phyloP scores from a whole-genome alignment of 2,113 vertebrate species.

The Pardalotus punctatus region DNA sequence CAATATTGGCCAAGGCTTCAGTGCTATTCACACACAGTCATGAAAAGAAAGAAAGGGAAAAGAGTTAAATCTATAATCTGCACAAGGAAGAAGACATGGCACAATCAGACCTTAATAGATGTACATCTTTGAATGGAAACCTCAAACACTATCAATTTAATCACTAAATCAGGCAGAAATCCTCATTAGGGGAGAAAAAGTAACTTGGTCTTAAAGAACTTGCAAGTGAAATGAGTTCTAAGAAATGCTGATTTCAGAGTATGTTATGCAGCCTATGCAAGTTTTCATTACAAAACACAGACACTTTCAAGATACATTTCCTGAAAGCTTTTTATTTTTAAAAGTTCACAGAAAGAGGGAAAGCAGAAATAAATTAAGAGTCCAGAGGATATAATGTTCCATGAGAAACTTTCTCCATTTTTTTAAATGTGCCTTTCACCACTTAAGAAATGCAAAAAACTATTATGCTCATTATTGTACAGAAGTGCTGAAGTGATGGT shows the following conservation, averaged over 20 bases:
- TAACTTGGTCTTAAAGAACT: not conserved
- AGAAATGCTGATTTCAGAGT: constrained; percentile 19
- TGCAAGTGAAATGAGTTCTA: not conserved
- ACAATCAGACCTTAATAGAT: not conserved
- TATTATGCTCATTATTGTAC: not conserved
- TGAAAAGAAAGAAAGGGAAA: not conserved
- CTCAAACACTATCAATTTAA: constrained; percentile 1
- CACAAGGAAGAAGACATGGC: not conserved
- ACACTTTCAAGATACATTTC: not conserved
- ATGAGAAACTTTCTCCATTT: not conserved
- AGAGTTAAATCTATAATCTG: not conserved
- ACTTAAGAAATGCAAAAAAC: not conserved
- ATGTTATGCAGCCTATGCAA: not conserved
- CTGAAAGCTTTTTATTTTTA: not conserved
- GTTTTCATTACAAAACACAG: not conserved
- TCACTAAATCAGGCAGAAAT: constrained; percentile 9
- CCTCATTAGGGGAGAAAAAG: not conserved
- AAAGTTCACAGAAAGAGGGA: not conserved
- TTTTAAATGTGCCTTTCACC: not conserved
- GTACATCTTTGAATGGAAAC: not conserved
- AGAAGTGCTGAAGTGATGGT: not conserved
- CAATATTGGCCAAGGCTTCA: not conserved
- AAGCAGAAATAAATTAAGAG: not conserved
- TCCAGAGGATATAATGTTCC: not conserved
- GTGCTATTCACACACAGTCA: not conserved